Base-by-base conservation (phyloP, 2,113 vertebrate species). In the Bos taurus region DNA sequence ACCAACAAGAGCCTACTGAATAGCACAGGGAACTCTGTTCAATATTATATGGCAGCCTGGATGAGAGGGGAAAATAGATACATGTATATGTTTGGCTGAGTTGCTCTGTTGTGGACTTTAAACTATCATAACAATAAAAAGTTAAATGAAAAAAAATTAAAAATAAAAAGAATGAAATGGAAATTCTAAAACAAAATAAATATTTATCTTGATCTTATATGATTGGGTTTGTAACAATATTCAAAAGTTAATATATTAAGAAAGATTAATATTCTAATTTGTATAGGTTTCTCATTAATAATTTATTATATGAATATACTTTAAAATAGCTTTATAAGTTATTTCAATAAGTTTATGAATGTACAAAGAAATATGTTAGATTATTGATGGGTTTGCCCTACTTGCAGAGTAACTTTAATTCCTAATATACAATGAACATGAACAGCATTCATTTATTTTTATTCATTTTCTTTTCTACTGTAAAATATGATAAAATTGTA, bases 121-220 rank as follows among this genome's bases (percentile, higher is more conserved):
- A 43, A 43, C 36, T 14, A 77, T 77, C 3, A 14, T 26, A 40
- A 26, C 36, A 71, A 12, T 21, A 71, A 71, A 71, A 71, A 71
- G 67, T 71, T 71, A 36, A 71, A 77, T 26, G 21, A n/a, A 43
- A 77, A 71, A 77, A 77, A 77, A 43, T 14, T 74, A 71, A 71
- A 67, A 67, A 21, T 25, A 13, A 23, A 87, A 97, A 89, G n/a
- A 94, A 83, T 11, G 14, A 94, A 92, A 90, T 82, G 64, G 13
- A 88, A 95, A 90, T 90, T 92, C 11, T 83, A 88, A 94, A 96
- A 88, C 23, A 26, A 95, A 91, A 33, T 81, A 95, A 80, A 94
- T 7, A 88, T 81, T 90, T 84, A 30, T 62, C 77, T 95, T 93
- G 40, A 93, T 85, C 62, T 95, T 88, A 87, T 52, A n/a, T 78